Base-by-base conservation (phyloP, 2,888 invertebrate species). In the Dolomedes plantarius region DNA sequence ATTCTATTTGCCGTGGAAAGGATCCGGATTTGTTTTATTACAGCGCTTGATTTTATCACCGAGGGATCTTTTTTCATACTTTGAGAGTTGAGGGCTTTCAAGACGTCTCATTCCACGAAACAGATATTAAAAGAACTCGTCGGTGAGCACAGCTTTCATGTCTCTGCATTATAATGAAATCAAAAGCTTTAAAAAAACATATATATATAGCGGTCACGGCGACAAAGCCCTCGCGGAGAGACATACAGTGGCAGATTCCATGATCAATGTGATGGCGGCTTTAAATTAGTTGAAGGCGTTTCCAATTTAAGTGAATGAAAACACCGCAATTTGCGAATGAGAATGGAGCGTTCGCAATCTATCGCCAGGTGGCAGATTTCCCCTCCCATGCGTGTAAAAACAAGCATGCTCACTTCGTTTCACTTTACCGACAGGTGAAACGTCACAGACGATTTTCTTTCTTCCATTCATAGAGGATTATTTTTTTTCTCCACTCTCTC, bases 331-430 rank as follows among this genome's bases (percentile, higher is more conserved):
- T 56, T 56, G 56, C 23, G 56, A 56, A 16, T 46, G 46, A 56
- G 56, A 56, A 23, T 23, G 23, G 19, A 23, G 56, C 1, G 56
- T 56, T 23, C 56, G 56, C 16, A 56, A 56, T 56, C 19, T 56
- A 56, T 56, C 56, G 56, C 56, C 56, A 56, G 56, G 56, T 56
- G 56, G 56, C 56, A 56, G 56, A 56, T 56, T 56, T 56, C 56
- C 56, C 56, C 56, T 56, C 56, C 65, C 65, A 29, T 29, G 65
- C 65, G 65, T 65, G 65, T 65, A 65, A 65, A 65, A 65, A 65
- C 31, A 29, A 29, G 31, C 65, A 31, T 65, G 65, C 65, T 65
- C 11, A n/a, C 65, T 65, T 65, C 65, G 29, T 29, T 65, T 65
- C 65, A 29, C 16, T 65, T 65, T 31, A 65, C 29, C 11, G 29